Base-by-base conservation (phyloP, 2,888 invertebrate species). In the Sclerodermus sp. region DNA sequence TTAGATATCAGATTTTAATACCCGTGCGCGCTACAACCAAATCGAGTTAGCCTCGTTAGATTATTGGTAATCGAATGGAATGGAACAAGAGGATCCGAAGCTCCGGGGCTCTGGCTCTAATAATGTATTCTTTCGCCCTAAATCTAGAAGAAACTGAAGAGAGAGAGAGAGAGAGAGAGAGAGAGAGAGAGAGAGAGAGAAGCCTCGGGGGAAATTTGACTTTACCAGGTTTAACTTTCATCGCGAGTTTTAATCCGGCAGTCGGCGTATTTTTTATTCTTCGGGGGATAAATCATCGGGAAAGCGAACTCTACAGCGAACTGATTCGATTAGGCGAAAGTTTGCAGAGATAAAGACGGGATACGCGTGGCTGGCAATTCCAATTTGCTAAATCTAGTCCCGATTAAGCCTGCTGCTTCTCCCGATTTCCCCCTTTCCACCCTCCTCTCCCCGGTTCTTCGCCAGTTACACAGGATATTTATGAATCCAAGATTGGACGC, bases 401-500 rank as follows among this genome's bases (percentile, higher is more conserved):
- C 49, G 45, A 49, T 49, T 49, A 45, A 49, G 29, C 34, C 15
- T 23, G 23, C 23, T 6, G 43, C 12, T 23, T 45, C 12, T 38
- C 36, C 6, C 18, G 32, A 32, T 36, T n/a, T 37, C 30, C 37
- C 37, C 12, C 16, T 23, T 16, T 45, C 36, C 12, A 17, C 34
- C 8, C 10, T 15, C 18, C 32, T 43, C 41, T 9, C n/a, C n/a
- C n/a, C n/a, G n/a, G n/a, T 16, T 37, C 32, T 30, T 18, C 12
- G 18, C 15, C 39, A 14, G 13, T 23, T 23, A 23, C 23, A 40
- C 15, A 10, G 15, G 49, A 49, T 45, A 49, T 49, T 45, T 49
- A 23, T 42, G 49, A 49, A 45, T 49, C 49, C 13, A 30, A 34
- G 49, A 49, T 42, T 38, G 50, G 45, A 23, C 40, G 29, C 45